Conservation (phyloP, 2,113 vertebrate genomes). For the Cyprinodon brontotheroides region DNA sequence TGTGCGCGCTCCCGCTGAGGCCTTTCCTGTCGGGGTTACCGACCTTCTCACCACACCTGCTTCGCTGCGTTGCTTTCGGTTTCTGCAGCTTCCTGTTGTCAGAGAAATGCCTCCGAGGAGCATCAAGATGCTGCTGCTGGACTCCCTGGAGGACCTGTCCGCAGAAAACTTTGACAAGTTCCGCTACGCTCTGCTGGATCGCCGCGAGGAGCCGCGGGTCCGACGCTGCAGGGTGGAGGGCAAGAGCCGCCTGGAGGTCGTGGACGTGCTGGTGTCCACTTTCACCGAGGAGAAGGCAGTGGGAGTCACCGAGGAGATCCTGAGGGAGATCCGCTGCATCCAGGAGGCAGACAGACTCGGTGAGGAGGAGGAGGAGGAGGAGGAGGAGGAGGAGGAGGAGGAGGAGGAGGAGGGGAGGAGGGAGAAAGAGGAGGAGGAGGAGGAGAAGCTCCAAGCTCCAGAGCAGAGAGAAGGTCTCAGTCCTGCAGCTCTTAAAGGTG, state of each 20-base stretch:
- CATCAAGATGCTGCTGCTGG: fast-evolving
- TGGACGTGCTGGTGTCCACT: conserved; percentile 18
- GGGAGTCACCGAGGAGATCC: fast-evolving
- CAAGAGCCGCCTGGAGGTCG: fast-evolving
- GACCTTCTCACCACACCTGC: not conserved
- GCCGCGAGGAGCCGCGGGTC: conserved; percentile 16
- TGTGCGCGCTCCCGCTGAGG: not conserved
- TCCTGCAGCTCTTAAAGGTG: not conserved
- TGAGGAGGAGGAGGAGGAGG: not conserved
- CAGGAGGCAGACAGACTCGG: fast-evolving
- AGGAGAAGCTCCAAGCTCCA: no score
- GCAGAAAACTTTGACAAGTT: fast-evolving
- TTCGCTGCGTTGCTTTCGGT: not conserved
- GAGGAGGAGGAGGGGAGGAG: no score
- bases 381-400: no score
- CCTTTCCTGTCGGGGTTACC: no score
- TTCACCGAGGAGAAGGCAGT: conserved; percentile 14
- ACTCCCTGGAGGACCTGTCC: not conserved
- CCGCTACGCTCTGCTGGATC: conserved; percentile 11
- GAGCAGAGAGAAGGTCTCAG: no score
- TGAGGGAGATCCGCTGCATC: not conserved
- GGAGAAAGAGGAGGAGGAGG: no score
- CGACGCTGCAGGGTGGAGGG: not conserved
- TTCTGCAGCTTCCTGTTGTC: not conserved
- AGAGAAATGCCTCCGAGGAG: conserved; percentile 32